Percentiles rank a stretch among this genome's conserved stretches.
These are phyloP conservation scores for Otolemur crassicaudatus DNA, from an alignment of 2,797 vertebrate species.

Conservation along the genomic window DNA sequence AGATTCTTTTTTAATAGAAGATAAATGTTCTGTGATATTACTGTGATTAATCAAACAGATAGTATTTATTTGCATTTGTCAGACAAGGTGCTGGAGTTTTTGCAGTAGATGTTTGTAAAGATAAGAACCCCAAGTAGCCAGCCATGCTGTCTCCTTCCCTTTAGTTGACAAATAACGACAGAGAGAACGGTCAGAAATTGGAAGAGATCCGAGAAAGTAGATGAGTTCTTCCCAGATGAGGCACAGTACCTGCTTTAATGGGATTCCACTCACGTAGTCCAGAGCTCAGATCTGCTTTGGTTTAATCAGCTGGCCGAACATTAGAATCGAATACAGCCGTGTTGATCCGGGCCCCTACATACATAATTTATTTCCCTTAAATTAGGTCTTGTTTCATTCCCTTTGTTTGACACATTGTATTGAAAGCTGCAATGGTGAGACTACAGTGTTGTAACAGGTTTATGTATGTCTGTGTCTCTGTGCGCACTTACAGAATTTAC, in stretches of 20 bases:
- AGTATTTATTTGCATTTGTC: constrained; percentile 61
- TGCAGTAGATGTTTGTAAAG: constrained; percentile 48
- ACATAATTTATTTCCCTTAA: constrained; percentile 81
- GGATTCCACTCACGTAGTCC: constrained; percentile 71
- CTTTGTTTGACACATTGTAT: constrained; percentile 72
- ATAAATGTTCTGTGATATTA: constrained; percentile 56
- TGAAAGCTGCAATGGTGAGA: constrained; percentile 73
- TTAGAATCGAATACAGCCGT: constrained; percentile 58
- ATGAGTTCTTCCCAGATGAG: constrained; percentile 14
- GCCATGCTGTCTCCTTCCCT: constrained; percentile 25
- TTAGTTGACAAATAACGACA: constrained; percentile 52
- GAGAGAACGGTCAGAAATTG: constrained; percentile 57
- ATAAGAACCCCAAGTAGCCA: neutral
- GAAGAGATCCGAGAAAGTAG: constrained; percentile 28
- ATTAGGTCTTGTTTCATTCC: constrained; percentile 71
- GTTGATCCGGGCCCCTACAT: constrained; percentile 68
- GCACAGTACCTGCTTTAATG: constrained; percentile 73
- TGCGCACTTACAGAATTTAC: neutral
- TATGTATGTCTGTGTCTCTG: neutral
- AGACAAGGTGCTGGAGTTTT: neutral
- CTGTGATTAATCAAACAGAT: constrained; percentile 69
- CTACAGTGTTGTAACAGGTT: constrained; percentile 3
- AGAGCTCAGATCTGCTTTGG: constrained; percentile 66
- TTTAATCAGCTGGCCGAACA: constrained; percentile 84
- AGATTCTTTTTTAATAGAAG: constrained; percentile 38